Evolutionary conservation across 1,140 invertebrate species (phyloP).

Genomic region (Rhagoletis zephyria): DNA sequence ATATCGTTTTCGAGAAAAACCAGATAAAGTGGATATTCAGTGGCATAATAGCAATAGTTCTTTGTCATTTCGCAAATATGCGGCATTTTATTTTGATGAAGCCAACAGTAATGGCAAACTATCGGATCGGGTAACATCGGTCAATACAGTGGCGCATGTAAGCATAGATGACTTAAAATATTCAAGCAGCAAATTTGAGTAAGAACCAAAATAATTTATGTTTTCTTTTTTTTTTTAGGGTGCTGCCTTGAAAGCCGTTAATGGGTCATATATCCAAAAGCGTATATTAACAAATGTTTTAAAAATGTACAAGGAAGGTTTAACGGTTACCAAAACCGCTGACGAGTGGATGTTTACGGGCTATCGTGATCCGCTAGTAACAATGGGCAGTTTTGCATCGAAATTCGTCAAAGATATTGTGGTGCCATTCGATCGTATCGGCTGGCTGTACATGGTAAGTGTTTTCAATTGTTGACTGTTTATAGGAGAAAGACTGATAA

Average conservation of each 20-base stretch:
- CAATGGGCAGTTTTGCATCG: conserved; percentile 77
- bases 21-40: conserved; percentile 81
- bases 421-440: conserved; percentile 81
- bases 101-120: conserved; percentile 83
- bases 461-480: background rate
- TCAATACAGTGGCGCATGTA: conserved; percentile 85
- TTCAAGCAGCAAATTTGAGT: background rate
- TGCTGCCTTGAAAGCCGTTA: conserved; percentile 75
- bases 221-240: conserved; percentile 75
- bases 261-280: conserved; percentile 71
- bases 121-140: conserved; percentile 82
- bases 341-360: conserved; percentile 84
- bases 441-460: conserved; percentile 84
- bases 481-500: conserved; percentile 9
- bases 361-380: conserved; percentile 80
- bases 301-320: conserved; percentile 72
- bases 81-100: conserved; percentile 84
- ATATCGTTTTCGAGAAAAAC: conserved; percentile 82
- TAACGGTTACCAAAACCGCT: conserved; percentile 79
- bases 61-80: conserved; percentile 85
- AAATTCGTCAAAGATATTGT: conserved; percentile 61
- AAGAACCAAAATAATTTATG: background rate
- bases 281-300: conserved; percentile 74
- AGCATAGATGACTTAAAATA: conserved; percentile 73
- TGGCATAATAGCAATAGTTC: conserved; percentile 84